Conservation (phyloP, 2,113 vertebrate genomes). For the Galbula dea region DNA sequence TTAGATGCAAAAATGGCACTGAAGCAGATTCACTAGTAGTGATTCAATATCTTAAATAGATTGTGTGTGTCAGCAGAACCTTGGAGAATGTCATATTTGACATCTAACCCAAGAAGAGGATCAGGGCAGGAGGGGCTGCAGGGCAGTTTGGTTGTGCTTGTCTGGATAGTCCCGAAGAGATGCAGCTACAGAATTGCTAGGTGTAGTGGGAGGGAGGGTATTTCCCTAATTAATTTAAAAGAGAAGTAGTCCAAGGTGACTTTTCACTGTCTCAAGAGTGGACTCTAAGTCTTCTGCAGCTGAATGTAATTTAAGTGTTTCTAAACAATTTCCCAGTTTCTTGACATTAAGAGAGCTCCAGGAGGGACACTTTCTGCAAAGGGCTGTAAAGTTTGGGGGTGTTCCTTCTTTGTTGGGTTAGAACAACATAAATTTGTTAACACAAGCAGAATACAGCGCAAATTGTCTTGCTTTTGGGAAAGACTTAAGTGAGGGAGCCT, state of each 20-base stretch:
- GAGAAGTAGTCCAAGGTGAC: neutral
- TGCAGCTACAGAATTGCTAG: neutral
- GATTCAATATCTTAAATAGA: neutral
- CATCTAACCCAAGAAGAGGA: neutral
- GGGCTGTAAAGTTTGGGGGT: neutral
- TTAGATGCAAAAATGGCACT: neutral
- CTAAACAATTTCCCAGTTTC: neutral
- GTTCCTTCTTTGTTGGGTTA: neutral
- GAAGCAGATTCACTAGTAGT: neutral
- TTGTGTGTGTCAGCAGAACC: neutral
- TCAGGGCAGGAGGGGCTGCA: neutral
- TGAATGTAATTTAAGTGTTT: neutral
- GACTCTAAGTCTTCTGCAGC: neutral
- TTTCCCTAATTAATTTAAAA: neutral
- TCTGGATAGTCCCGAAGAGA: neutral
- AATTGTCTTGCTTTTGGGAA: neutral
- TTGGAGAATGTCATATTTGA: neutral
- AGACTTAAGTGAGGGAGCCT: neutral
- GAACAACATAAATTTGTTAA: neutral
- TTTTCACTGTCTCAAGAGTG: accelerated
- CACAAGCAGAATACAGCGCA: neutral
- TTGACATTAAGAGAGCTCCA: neutral
- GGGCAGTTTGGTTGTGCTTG: neutral
- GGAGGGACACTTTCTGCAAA: neutral
- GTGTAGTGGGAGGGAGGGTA: too few species aligned